Evolutionary conservation across 2,113 vertebrate species (phyloP), one percentile per base, ranked within the genome.

Genomic region (Cochlearius cochlearius): DNA sequence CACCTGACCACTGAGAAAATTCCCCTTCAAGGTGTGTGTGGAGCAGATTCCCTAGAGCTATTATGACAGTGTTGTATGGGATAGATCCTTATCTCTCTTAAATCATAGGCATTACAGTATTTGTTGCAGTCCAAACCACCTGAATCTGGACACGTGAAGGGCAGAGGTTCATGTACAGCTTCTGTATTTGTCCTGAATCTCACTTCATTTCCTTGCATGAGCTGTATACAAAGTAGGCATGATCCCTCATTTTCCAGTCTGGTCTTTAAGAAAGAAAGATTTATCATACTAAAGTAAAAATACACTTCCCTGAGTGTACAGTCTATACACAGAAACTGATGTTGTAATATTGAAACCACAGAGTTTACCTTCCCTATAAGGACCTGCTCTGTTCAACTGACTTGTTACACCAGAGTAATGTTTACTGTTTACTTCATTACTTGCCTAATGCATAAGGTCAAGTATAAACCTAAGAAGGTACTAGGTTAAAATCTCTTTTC

Each of bases 351-450:
- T 58, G 69, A 92, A 94, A 68, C 87, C 89, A 16, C 64, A 53
- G 43, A 87, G 80, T 96, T 94, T 96, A 91, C 94, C 45, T 85
- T 90, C 52, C 39, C 39, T 91, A 6, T 82, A 92, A 95, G 91
- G 36, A 74, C 45, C 39, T 56, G 10, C 56, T 94, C 68, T 97
- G 86, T 94, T 92, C 81, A 55, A 12, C 43, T 66, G 47, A 29
- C 47, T 59, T 67, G 32, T 90, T 68, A 68, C 56, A 81, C 49
- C 60, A 81, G 34, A 36, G 25, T 43, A 49, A 90, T 7, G 0
- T 84, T 88, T 69, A 12, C 88, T 88, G 63, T 77, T 94, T 86
- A 67, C 56, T 86, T 93, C 80, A 49, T 52, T 84, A 47, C 68
- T 88, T 86, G 41, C 38, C 38, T 77, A 88, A 74, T 45, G 38